Evolutionary conservation across 2,797 vertebrate species (phyloP).

Genomic region (Clarias laeviceps): DNA sequence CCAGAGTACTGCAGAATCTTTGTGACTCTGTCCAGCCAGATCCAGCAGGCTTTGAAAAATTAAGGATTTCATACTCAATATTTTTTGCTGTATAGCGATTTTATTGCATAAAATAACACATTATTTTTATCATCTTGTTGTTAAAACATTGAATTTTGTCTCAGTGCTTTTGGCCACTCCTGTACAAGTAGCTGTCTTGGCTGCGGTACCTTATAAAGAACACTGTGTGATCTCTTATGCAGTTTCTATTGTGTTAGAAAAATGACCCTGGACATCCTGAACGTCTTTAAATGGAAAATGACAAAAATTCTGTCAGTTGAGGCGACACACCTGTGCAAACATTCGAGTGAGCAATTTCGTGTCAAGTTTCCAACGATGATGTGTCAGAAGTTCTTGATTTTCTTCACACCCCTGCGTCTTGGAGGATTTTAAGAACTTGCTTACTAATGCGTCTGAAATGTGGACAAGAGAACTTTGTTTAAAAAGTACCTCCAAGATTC

Average conservation of each 20-base stretch:
- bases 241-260: neutral
- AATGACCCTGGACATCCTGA: neutral
- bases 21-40: no score
- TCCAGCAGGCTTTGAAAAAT: no score
- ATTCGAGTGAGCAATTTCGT: neutral
- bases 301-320: neutral
- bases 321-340: neutral
- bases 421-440: neutral
- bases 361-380: neutral
- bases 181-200: neutral
- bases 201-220: neutral
- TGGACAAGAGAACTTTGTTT: neutral
- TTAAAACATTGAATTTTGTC: no score
- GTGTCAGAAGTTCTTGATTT: slow-evolving; percentile 6
- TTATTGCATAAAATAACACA: no score
- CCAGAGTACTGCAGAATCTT: no score
- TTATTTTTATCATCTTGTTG: no score
- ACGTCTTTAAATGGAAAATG: neutral
- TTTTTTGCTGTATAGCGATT: no score
- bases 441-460: neutral
- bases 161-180: no score
- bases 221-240: neutral
- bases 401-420: neutral
- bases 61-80: no score
- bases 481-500: neutral